phyloP scores from a whole-genome alignment of 1,140 invertebrate genomes.

The Hesperophylax magnus region DNA sequence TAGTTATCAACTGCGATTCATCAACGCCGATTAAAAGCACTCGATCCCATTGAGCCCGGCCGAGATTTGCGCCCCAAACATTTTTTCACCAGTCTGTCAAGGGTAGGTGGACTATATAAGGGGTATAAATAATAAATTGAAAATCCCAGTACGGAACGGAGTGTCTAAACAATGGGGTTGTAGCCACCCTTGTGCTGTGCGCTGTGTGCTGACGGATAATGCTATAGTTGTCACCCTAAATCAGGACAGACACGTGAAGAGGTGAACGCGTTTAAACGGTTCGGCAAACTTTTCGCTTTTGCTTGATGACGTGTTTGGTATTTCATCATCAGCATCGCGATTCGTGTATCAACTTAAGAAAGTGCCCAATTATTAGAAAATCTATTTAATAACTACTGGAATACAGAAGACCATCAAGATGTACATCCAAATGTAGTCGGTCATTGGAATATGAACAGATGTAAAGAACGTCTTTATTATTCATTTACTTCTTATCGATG shows the following conservation, averaged over 20 bases:
- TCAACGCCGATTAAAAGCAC: constrained; percentile 46
- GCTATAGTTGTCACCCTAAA: constrained; percentile 55
- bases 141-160: constrained; percentile 49
- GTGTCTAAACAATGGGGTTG: constrained; percentile 53
- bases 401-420: no score
- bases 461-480: no score
- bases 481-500: no score
- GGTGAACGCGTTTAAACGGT: constrained; percentile 31
- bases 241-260: constrained; percentile 39
- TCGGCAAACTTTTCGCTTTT: constrained; percentile 39
- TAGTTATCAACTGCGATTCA: constrained; percentile 52
- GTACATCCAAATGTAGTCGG: no score
- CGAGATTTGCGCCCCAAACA: constrained; percentile 39
- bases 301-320: no score
- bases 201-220: constrained; percentile 46
- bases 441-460: no score
- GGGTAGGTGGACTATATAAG: constrained; percentile 52
- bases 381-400: no score
- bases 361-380: no score
- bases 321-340: no score
- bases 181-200: constrained; percentile 41
- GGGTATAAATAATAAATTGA: constrained; percentile 58
- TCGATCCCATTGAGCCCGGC: constrained; percentile 1
- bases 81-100: constrained; percentile 53
- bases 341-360: no score